These are phyloP conservation scores for Falco peregrinus DNA, from an alignment of 2,797 vertebrate genomes.

Conservation along the genomic window DNA sequence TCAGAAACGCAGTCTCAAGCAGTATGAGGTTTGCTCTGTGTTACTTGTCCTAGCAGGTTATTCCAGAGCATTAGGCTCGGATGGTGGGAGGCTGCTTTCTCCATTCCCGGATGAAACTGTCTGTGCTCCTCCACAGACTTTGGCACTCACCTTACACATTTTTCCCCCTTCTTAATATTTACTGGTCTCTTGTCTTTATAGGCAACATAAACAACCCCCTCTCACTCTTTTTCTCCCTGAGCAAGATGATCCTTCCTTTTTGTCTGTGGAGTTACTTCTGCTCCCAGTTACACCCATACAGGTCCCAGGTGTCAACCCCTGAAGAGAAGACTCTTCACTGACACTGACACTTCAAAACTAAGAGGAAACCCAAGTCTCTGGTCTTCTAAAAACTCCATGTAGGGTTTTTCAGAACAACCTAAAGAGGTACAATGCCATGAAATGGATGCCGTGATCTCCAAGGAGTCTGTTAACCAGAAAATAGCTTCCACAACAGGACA, in stretches of 20 bases:
- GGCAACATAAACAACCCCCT: neutral
- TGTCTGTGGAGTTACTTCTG: neutral
- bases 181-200: neutral
- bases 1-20: neutral
- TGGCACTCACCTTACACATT: neutral
- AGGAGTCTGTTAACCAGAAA: neutral
- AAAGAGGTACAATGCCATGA: neutral
- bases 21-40: neutral
- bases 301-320: neutral
- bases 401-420: neutral
- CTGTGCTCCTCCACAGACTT: neutral
- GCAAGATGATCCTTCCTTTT: neutral
- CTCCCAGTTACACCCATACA: neutral
- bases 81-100: rapidly evolving
- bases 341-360: neutral
- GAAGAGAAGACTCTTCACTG: neutral
- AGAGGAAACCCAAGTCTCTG: neutral
- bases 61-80: neutral
- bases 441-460: neutral
- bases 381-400: neutral
- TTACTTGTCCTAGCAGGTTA: neutral
- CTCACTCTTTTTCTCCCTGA: neutral
- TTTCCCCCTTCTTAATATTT: neutral
- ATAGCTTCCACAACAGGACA: neutral
- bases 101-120: neutral